Base-by-base conservation (phyloP, 1,140 invertebrate species). In the Drosophila busckii region DNA sequence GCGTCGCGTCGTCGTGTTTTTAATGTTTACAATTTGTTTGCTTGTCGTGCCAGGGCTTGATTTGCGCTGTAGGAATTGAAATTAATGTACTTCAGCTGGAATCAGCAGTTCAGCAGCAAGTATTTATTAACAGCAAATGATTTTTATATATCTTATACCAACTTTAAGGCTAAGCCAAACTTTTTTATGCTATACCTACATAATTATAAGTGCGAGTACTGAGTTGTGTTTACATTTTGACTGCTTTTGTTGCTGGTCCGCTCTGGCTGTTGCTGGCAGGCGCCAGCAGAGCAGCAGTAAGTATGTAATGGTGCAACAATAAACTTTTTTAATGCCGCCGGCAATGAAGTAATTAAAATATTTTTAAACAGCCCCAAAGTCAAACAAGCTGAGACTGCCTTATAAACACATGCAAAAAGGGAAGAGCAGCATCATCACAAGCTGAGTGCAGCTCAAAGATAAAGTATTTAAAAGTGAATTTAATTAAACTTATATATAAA, bases 311-410 rank as follows among this genome's bases (percentile, higher is more conserved):
- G 58, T 63, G 60, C 37, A 63, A 58, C 60, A 63, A 50, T 63
- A 63, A 63, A 63, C 60, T 63, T 63, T 53, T 56, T 58, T 63
- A 63, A 63, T 58, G 60, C 60, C 31, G 29, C n/a, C 45, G 44
- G 60, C 60, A 58, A 50, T 50, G 54, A 63, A 56, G 60, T 63
- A 58, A 63, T 63, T 63, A 63, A 63, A 63, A 63, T 63, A 58
- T 63, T 63, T 63, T 63, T 58, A 58, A 37, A 38, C 53, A 48
- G 35, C 42, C 37, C 20, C 44, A 63, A 63, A 54, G 50, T 61
- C 53, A 63, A 58, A 59, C 52, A 62, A 55, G 28, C 37, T n/a
- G 22, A 41, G 46, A 34, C 28, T 22, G 8, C 7, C 19, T 9
- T 7, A 50, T 8, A 8, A 23, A 31, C 17, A 48, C 19, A 12